Base-by-base conservation (phyloP, 92 coral and sea anemone genomes). In the Porites rus region DNA sequence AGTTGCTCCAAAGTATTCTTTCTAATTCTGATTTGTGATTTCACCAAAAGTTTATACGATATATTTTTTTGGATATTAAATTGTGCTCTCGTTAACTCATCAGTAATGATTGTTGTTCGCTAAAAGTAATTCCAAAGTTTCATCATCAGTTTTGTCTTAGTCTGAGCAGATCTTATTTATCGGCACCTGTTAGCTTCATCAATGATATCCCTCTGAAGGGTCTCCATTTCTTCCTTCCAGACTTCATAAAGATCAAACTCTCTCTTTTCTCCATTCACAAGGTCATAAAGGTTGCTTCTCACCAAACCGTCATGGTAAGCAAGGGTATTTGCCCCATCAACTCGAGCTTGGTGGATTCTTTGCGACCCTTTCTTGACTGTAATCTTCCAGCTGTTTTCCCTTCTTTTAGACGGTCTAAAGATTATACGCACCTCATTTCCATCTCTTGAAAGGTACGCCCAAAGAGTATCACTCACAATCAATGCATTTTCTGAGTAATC, bases 231-330 rank as follows among this genome's bases (percentile, higher is more conserved):
- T 72, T 72, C 11, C 46, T 13, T 72, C 77, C 77, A 72, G 43
- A 72, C 77, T 7, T 72, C 77, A 25, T 72, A 72, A 24, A 72
- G 77, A 24, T 72, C 77, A 13, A 72, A 72, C 1, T 7, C 4
- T 72, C 9, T 24, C 77, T 72, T 19, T 53, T 72, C 77, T 72
- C 53, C 77, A 72, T 72, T 22, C 77, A 72, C 77, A 22, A 72
- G 77, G 28, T 72, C 77, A 72, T 72, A 72, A 5, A 72, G 77
- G 38, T 28, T 28, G 38, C 38, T 28, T 28, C 38, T 28, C 1
- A 28, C 38, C 38, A 28, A 28, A 0, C 38, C 11, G 14, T 72
- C 77, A 13, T 72, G 77, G 54, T 22, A 72, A 72, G 77, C 77
- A 4, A 22, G 77, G 14, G 77, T 72, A 53, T 24, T 72, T 18